Percentiles rank a stretch among this genome's conserved stretches.
Evolutionary conservation across 2,888 invertebrate genomes (phyloP).

Genomic region (Macaria notata): DNA sequence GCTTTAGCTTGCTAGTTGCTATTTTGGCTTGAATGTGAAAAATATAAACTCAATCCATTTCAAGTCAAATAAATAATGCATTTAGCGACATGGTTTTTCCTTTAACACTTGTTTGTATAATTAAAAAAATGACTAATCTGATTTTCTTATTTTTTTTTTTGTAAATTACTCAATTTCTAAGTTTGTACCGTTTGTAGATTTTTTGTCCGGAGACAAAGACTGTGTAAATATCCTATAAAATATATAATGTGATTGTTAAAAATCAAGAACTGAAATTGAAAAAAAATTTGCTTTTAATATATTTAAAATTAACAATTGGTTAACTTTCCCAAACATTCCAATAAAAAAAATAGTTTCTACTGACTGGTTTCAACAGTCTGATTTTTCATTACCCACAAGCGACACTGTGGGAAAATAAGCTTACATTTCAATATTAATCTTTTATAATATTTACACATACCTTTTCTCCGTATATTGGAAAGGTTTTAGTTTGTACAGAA

Average conservation of each 20-base stretch:
- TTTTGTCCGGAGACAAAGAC: constrained; percentile 36
- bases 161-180: constrained; percentile 32
- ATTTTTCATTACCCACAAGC: too few relatives aligned
- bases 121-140: constrained; percentile 71
- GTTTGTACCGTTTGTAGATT: constrained; percentile 38
- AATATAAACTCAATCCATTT: constrained; percentile 12
- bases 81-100: constrained; percentile 72
- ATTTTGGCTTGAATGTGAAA: constrained; percentile 62
- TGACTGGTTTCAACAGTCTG: too few relatives aligned
- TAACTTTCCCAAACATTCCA: too few relatives aligned
- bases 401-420: too few relatives aligned
- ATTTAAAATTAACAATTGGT: too few relatives aligned
- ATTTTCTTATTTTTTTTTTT: constrained; percentile 36
- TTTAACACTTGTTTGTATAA: constrained; percentile 80
- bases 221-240: not conserved
- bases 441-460: constrained; percentile 29
- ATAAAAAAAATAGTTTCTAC: too few relatives aligned
- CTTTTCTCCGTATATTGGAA: constrained; percentile 41
- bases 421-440: not conserved
- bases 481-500: constrained; percentile 52
- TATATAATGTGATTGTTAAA: not conserved
- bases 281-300: too few relatives aligned
- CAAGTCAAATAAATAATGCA: constrained; percentile 56
- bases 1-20: constrained; percentile 75
- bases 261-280: too few relatives aligned